A percentile compares a stretch with the other conserved stretches of the same genome.
phyloP scores from a whole-genome alignment of 1,140 invertebrate genomes.

The Drosophila pachea region DNA sequence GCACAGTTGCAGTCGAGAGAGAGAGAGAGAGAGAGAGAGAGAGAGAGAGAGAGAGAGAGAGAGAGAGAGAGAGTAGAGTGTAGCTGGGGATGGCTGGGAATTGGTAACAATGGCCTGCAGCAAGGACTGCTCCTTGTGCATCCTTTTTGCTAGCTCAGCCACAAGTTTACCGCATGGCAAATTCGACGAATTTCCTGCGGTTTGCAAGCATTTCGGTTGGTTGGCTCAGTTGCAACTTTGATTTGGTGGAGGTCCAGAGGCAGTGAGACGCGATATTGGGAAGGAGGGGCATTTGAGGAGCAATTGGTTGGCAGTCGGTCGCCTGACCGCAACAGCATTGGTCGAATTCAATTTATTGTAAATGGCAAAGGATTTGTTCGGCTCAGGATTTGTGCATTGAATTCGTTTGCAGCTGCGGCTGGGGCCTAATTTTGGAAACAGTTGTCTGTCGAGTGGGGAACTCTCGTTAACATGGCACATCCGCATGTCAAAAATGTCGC shows the following conservation, averaged over 20 bases:
- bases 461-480: conserved; percentile 73
- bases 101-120: conserved; percentile 42
- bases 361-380: conserved; percentile 69
- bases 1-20: conserved; percentile 23
- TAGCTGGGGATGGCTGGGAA: too few relatives aligned
- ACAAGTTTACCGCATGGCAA: conserved; percentile 69
- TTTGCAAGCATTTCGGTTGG: conserved; percentile 63
- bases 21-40: conserved; percentile 1
- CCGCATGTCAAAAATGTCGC: conserved; percentile 77
- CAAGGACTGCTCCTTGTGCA: conserved; percentile 42
- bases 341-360: conserved; percentile 76
- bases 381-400: conserved; percentile 26
- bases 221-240: conserved; percentile 50
- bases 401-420: conserved; percentile 50
- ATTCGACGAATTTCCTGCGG: conserved; percentile 77
- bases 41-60: not conserved
- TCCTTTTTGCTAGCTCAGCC: conserved; percentile 54
- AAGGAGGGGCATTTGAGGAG: not conserved
- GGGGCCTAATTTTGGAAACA: conserved; percentile 34
- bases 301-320: not conserved
- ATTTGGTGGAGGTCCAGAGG: conserved; percentile 11
- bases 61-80: too few relatives aligned
- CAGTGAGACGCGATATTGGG: not conserved
- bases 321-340: conserved; percentile 70
- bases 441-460: conserved; percentile 33